These are phyloP conservation scores for Metopia argyrocephala DNA, from an alignment of 2,888 invertebrate genomes.

Conservation along the genomic window DNA sequence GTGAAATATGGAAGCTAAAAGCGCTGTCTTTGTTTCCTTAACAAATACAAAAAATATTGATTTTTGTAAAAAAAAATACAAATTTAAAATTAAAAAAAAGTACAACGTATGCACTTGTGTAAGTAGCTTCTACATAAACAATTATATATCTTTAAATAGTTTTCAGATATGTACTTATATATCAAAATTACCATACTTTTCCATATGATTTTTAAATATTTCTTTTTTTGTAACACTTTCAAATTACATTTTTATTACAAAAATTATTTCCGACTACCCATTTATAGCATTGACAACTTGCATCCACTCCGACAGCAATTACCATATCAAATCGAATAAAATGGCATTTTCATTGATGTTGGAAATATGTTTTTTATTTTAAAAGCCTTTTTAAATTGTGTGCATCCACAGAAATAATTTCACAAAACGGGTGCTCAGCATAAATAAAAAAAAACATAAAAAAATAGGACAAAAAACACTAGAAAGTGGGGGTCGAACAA, in stretches of 20 bases:
- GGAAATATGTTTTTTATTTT: not conserved
- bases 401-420: not conserved
- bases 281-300: not conserved
- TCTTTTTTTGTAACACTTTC: not conserved
- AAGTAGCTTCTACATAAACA: too few relatives aligned
- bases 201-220: not conserved
- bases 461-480: too few relatives aligned
- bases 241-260: not conserved
- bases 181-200: not conserved
- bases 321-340: not conserved
- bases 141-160: too few relatives aligned
- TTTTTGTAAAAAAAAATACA: too few relatives aligned
- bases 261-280: not conserved
- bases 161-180: too few relatives aligned
- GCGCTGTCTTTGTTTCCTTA: too few relatives aligned
- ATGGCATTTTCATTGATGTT: not conserved
- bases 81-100: too few relatives aligned
- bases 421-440: not conserved
- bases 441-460: not conserved
- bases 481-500: not conserved
- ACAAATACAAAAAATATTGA: too few relatives aligned
- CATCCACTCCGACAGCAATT: not conserved
- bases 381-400: not conserved
- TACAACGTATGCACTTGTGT: too few relatives aligned
- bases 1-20: too few relatives aligned